These are phyloP conservation scores for Coelinius sp. DNA, from an alignment of 2,888 invertebrate genomes.

Conservation along the genomic window DNA sequence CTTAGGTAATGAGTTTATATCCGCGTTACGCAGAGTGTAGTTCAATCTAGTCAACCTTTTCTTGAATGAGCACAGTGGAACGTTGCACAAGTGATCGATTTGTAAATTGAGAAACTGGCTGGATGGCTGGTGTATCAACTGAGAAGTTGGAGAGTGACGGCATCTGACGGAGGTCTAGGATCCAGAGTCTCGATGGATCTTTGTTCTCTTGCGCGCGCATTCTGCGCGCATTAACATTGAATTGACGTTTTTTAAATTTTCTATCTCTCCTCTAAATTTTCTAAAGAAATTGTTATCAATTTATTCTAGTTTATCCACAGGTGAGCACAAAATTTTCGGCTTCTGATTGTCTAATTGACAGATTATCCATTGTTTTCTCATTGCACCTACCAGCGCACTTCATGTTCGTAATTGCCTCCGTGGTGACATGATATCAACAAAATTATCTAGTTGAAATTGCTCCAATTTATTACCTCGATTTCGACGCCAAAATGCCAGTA, in stretches of 20 bases:
- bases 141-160: not conserved
- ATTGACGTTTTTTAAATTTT: no score
- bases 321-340: no score
- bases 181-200: no score
- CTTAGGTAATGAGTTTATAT: not conserved
- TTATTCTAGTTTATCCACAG: no score
- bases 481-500: constrained; percentile 40
- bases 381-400: not conserved
- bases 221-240: no score
- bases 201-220: no score
- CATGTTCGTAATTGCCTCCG: no score
- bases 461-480: constrained; percentile 18
- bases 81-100: constrained; percentile 15
- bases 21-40: not conserved
- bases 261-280: no score
- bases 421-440: no score
- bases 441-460: not conserved
- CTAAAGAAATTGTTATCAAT: no score
- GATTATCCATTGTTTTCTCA: not conserved
- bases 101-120: constrained; percentile 11
- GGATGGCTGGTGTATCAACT: constrained; percentile 9
- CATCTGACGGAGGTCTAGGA: not conserved
- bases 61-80: constrained; percentile 16
- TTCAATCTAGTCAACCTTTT: constrained; percentile 5
- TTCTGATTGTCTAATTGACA: no score